phyloP scores from a whole-genome alignment of 2,888 invertebrate species.

The Papilio elwesi region DNA sequence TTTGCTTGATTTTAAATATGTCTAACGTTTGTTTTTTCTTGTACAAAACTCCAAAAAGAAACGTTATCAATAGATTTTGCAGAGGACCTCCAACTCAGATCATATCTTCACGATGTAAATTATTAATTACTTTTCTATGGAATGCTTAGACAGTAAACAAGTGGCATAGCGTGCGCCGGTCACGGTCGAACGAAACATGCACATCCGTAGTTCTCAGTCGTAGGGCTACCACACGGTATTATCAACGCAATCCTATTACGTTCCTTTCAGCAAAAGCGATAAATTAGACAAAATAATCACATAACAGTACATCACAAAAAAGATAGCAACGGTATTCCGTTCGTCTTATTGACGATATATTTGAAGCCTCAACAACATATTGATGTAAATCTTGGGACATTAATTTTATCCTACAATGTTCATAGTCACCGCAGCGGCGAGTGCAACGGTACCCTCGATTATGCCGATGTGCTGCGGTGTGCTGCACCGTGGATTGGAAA shows the following conservation, averaged over 20 bases:
- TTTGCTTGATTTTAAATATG: too few relatives aligned
- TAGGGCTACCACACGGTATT: conserved; percentile 5
- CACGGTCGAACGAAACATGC: conserved; percentile 41
- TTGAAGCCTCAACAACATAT: too few relatives aligned
- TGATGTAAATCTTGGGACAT: neutral
- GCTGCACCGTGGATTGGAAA: conserved; percentile 25
- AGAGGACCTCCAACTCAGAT: neutral
- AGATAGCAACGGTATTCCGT: too few relatives aligned
- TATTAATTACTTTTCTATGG: conserved; percentile 3
- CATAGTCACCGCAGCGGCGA: conserved; percentile 20
- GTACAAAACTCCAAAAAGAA: neutral
- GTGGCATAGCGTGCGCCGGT: conserved; percentile 14
- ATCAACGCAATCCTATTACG: too few relatives aligned
- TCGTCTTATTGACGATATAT: too few relatives aligned
- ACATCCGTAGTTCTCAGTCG: conserved; percentile 24
- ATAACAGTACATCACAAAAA: too few relatives aligned
- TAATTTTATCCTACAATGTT: neutral
- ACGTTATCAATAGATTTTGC: neutral
- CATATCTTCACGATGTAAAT: neutral
- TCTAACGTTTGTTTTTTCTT: too few relatives aligned
- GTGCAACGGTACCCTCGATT: conserved; percentile 36
- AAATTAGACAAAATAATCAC: too few relatives aligned
- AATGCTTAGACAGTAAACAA: conserved; percentile 13
- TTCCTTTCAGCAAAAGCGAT: too few relatives aligned
- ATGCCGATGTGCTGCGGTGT: conserved; percentile 20